phyloP scores from a whole-genome alignment of 2,888 invertebrate species.

The Autographa pulchrina region DNA sequence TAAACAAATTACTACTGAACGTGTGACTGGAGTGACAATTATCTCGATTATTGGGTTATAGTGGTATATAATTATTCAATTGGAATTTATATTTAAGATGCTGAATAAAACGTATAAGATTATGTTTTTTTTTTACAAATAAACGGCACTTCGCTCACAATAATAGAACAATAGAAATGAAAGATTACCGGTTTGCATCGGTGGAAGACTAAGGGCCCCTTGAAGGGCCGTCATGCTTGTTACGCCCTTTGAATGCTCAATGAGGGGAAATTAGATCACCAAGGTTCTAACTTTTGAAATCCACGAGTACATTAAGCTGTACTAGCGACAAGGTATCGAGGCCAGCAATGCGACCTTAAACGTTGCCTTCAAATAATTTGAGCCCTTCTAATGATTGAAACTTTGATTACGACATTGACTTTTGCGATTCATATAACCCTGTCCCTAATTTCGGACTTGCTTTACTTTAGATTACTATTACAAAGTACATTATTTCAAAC shows the following conservation, averaged over 20 bases:
- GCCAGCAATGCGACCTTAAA: slow-evolving; percentile 82
- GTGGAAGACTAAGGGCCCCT: slow-evolving; percentile 75
- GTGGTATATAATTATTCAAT: slow-evolving; percentile 40
- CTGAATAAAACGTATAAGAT: slow-evolving; percentile 9
- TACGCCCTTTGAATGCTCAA: slow-evolving; percentile 87
- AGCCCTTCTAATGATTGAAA: slow-evolving; percentile 86
- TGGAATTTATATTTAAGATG: slow-evolving; percentile 19
- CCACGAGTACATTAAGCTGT: slow-evolving; percentile 77
- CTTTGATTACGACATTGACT: slow-evolving; percentile 82
- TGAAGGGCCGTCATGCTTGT: slow-evolving; percentile 83
- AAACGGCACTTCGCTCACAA: slow-evolving; percentile 17
- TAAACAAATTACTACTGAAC: slow-evolving; percentile 13
- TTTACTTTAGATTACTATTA: slow-evolving; percentile 13
- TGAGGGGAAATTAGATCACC: slow-evolving; percentile 88
- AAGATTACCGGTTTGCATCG: slow-evolving; percentile 63
- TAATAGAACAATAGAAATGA: slow-evolving; percentile 52
- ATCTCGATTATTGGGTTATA: slow-evolving; percentile 31
- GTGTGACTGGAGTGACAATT: slow-evolving; percentile 25
- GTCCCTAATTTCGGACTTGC: slow-evolving; percentile 69
- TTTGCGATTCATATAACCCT: slow-evolving; percentile 78
- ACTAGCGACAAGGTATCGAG: slow-evolving; percentile 80
- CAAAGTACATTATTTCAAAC: not conserved
- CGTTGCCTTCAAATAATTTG: slow-evolving; percentile 82
- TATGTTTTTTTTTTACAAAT: slow-evolving; percentile 3
- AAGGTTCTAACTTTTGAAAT: slow-evolving; percentile 88